phyloP scores from a whole-genome alignment of 2,113 vertebrate genomes.

The Prolemur simus region DNA sequence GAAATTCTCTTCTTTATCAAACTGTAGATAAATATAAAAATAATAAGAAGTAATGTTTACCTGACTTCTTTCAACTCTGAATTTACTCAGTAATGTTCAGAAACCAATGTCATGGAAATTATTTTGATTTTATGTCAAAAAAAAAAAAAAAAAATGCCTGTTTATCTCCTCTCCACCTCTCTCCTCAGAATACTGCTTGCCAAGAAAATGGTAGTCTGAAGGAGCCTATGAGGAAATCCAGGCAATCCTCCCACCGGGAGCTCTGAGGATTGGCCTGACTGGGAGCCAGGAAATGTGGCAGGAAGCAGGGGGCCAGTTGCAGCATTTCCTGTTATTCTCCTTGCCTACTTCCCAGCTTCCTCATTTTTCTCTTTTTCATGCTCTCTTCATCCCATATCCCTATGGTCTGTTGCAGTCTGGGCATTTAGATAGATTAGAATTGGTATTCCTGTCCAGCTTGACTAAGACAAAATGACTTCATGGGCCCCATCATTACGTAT shows the following conservation, averaged over 20 bases:
- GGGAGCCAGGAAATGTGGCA: background rate
- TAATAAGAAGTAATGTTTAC: background rate
- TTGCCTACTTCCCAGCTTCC: background rate
- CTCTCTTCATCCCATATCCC: too few relatives aligned
- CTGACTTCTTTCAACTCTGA: background rate
- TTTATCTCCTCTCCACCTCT: background rate
- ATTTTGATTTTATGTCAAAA: background rate
- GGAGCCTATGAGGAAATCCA: background rate
- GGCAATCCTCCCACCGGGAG: background rate
- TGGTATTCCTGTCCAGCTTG: background rate
- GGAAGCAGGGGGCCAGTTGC: background rate
- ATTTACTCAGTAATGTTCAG: background rate
- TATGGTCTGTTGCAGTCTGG: background rate
- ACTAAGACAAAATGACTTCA: background rate
- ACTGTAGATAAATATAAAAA: background rate
- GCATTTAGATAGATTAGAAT: background rate
- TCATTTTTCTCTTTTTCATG: background rate
- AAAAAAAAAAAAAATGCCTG: background rate
- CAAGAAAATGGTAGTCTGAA: background rate
- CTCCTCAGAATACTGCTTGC: background rate
- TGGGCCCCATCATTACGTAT: background rate
- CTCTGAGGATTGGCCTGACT: background rate
- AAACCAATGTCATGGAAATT: background rate
- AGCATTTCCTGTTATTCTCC: background rate
- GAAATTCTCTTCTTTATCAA: slow-evolving; percentile 22